phyloP scores from a whole-genome alignment of 2,888 invertebrate genomes.

The Acanthococcus lagerstroemiae region DNA sequence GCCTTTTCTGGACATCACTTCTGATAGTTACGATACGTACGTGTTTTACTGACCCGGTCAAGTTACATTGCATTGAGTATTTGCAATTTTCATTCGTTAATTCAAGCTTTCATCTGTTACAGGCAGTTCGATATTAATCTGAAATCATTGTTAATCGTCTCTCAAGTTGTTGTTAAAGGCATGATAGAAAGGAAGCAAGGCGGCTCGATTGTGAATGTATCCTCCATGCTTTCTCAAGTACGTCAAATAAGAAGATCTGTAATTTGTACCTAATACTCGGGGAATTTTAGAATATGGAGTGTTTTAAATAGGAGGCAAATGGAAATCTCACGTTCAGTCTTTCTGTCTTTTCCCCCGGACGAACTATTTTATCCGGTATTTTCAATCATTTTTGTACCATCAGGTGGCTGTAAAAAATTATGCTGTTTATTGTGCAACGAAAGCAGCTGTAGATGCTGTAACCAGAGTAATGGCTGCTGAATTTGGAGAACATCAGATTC shows the following conservation, averaged over 20 bases:
- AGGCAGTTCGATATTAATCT: constrained; percentile 66
- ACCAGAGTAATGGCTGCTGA: constrained; percentile 77
- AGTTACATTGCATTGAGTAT: not conserved
- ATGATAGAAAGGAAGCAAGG: constrained; percentile 59
- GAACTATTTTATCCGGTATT: too few relatives aligned
- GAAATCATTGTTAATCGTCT: constrained; percentile 73
- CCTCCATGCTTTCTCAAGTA: constrained; percentile 83
- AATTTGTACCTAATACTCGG: too few relatives aligned
- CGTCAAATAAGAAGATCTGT: too few relatives aligned
- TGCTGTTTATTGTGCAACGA: constrained; percentile 70
- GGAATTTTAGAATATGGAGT: too few relatives aligned
- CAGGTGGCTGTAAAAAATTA: constrained; percentile 64
- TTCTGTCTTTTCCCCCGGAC: too few relatives aligned
- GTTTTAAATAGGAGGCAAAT: too few relatives aligned
- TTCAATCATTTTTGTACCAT: too few relatives aligned
- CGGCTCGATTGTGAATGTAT: constrained; percentile 81
- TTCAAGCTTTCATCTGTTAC: constrained; percentile 34
- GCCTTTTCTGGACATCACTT: constrained; percentile 57
- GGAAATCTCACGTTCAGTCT: too few relatives aligned
- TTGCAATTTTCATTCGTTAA: not conserved
- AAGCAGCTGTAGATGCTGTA: constrained; percentile 78
- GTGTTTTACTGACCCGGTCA: constrained; percentile 30
- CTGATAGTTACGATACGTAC: constrained; percentile 62
- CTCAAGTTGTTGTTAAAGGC: constrained; percentile 66
- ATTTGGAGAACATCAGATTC: constrained; percentile 68